Evolutionary conservation across 64 coral and sea anemone genomes (phyloP), one percentile per base, ranked within the genome.

Genomic region (Catalaphyllia jardinei): DNA sequence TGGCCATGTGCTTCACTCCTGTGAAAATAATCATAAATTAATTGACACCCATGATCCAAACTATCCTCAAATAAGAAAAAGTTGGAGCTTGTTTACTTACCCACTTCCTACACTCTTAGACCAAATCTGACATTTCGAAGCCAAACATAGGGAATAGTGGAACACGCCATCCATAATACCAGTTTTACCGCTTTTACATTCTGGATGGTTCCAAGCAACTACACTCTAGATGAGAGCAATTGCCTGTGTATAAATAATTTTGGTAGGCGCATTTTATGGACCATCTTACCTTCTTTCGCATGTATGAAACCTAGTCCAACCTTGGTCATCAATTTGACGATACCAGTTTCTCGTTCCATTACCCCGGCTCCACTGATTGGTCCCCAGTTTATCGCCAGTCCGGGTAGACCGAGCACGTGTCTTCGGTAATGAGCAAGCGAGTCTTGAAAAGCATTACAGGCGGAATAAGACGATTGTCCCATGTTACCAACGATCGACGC

Each of bases 331-430:
- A 91, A 13, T 18, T 76, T 81, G 1, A 59, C 75, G 24, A 95
- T 52, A 22, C 87, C 86, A 2, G 63, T 27, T 73, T 72, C 27
- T 82, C 89, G 55, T 35, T 67, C 72, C 62, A 95, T 49, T 24
- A 95, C 61, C 17, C 93, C 93, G 33, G 93, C 81, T 30, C 93
- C 93, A 73, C 55, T 71, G 29, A 95, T 95, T 22, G 93, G 75
- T 30, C 93, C 93, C 93, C 93, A 95, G 64, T 91, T 87, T 22
- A 95, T 90, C 4, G 88, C 61, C 24, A 95, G 60, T 4, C 87
- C 93, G 39, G 93, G 93, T 54, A 95, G 29, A 49, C 83, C 83
- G 35, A 95, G 93, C 6, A 74, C 67, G 22, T 82, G 65, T 19
- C 89, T 83, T 61, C 93, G 83, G 79, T 91, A 95, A 8, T 78